These are phyloP conservation scores for Perodicticus potto DNA, from an alignment of 2,797 vertebrate genomes.

Conservation along the genomic window DNA sequence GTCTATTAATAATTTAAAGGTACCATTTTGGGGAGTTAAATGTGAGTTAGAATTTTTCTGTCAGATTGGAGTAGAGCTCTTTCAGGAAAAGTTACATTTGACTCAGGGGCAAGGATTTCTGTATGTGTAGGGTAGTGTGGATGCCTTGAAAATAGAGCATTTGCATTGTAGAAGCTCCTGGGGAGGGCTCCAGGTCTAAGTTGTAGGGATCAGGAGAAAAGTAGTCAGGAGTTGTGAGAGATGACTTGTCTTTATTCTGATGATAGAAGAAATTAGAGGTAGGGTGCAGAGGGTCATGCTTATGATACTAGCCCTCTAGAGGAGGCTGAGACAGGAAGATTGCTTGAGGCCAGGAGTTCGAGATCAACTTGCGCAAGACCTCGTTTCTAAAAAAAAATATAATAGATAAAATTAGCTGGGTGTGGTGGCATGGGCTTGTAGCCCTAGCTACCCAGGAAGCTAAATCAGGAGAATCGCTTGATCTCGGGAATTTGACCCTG, in stretches of 20 bases:
- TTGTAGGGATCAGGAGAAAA: slow-evolving; percentile 22
- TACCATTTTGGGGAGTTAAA: slow-evolving; percentile 14
- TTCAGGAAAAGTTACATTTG: slow-evolving; percentile 17
- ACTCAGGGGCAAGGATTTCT: slow-evolving; percentile 35
- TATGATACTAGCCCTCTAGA: neutral
- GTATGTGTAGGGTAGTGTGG: neutral
- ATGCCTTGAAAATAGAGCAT: slow-evolving; percentile 40
- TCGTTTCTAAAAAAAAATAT: no score
- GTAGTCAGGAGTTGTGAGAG: neutral
- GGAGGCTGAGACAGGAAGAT: neutral
- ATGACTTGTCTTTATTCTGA: slow-evolving; percentile 28
- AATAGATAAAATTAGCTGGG: no score
- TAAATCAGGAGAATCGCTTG: no score
- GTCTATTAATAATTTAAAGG: no score
- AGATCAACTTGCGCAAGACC: no score
- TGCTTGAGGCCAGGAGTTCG: no score
- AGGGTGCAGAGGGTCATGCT: neutral
- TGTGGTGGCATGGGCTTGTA: no score
- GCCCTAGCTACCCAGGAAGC: no score
- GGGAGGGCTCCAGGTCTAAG: neutral
- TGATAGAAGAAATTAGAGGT: neutral
- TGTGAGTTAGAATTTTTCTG: slow-evolving; percentile 47
- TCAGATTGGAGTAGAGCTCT: slow-evolving; percentile 34
- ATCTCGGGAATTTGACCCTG: no score
- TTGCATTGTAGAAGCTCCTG: neutral